Base-by-base conservation (phyloP, 2,888 invertebrate genomes). In the Lepidochrysops patricia region DNA sequence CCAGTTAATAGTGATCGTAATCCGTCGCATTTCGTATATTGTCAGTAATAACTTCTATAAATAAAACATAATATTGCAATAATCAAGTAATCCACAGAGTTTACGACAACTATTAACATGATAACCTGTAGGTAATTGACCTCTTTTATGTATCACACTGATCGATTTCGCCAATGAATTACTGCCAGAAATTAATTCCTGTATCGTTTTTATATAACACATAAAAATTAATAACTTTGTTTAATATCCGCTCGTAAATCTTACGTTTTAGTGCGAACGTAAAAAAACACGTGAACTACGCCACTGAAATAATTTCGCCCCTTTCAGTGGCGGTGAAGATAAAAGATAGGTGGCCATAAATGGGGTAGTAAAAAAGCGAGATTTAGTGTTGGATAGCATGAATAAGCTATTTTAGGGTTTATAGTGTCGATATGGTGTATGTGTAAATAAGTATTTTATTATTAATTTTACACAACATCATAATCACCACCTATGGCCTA, bases 231-330 rank as follows among this genome's bases (percentile, higher is more conserved):
- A 43, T 43, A 43, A 43, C 37, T 19, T 15, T 15, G 15, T 43
- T 43, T 43, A 43, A 43, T 43, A 9, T 19, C 37, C 15, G 37
- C 7, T 7, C 37, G 37, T 43, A 43, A 43, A 43, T 43, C 37
- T 7, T 13, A 6, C 32, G 6, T 43, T 43, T 43, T 43, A 43
- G 37, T 43, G 37, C 37, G 6, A 5, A 13, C 37, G 37, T 43
- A 43, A 43, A 43, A 43, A 43, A 43, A n/a, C n/a, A n/a, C n/a
- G n/a, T n/a, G n/a, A n/a, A n/a, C n/a, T 43, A 43, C 37, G 37
- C 37, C 19, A 43, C 19, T 9, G 37, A 15, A 43, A 43, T 43
- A 43, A 15, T 43, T 43, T 19, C 15, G 37, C 37, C 37, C 37
- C 37, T 9, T 43, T 7, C 19, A 43, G 37, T 43, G 37, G 37